A percentile compares a stretch with the other conserved stretches of the same genome.
Conservation (phyloP, 37 sponge, comb jelly and placozoan genomes). For the Ephydatia muelleri region DNA sequence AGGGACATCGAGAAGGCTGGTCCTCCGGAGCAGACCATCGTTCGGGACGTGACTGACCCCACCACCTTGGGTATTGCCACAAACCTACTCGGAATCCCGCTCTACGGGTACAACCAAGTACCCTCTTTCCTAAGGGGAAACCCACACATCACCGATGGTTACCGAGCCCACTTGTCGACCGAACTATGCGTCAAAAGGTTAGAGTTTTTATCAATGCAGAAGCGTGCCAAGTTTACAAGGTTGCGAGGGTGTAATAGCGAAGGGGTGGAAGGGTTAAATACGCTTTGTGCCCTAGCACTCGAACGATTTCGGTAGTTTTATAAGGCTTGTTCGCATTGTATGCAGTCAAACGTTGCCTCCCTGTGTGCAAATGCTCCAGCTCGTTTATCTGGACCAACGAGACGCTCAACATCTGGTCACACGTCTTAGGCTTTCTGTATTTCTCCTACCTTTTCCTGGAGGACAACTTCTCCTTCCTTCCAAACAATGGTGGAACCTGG, state of each 20-base stretch:
- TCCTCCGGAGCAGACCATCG: background rate
- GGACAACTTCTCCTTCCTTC: slow-evolving; percentile 60
- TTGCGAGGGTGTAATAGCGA: too few species aligned
- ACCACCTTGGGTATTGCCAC: background rate
- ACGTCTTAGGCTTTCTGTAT: slow-evolving; percentile 72
- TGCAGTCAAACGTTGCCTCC: too few species aligned
- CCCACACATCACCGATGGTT: slow-evolving; percentile 85
- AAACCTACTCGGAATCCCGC: slow-evolving; percentile 50
- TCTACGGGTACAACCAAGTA: slow-evolving; percentile 65
- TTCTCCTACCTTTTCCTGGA: slow-evolving; percentile 51
- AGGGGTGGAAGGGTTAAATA: too few species aligned
- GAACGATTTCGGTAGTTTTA: too few species aligned
- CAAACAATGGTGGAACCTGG: slow-evolving; percentile 21
- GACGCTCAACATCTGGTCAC: slow-evolving; percentile 90
- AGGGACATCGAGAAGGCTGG: too few species aligned
- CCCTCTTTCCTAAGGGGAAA: slow-evolving; percentile 77
- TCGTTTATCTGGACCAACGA: slow-evolving; percentile 78
- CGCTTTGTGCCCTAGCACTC: too few species aligned
- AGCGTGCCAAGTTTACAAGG: too few species aligned
- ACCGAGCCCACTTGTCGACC: slow-evolving; percentile 67
- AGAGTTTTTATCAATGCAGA: too few species aligned
- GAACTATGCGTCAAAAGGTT: slow-evolving; percentile 73
- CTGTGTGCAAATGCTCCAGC: slow-evolving; percentile 25
- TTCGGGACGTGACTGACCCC: background rate
- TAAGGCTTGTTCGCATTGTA: too few species aligned